phyloP scores from a whole-genome alignment of 2,888 invertebrate species.

The Plebejus argus region DNA sequence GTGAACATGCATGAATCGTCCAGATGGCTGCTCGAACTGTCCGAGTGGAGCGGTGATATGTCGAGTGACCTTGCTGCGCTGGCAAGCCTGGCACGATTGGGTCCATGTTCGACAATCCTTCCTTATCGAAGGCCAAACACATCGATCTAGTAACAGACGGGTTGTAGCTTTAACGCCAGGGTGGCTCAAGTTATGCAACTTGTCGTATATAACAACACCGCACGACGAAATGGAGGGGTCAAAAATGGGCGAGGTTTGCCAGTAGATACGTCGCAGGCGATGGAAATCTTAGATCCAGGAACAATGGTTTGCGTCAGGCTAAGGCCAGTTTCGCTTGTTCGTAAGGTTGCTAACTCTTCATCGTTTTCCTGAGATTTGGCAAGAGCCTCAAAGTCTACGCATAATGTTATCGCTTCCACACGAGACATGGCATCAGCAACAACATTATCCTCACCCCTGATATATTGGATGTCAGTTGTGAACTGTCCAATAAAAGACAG shows the following conservation, averaged over 20 bases:
- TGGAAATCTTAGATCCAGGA: slow-evolving; percentile 37
- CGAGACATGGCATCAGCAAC: slow-evolving; percentile 46
- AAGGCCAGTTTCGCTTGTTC: slow-evolving; percentile 21
- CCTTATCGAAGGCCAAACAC: slow-evolving; percentile 53
- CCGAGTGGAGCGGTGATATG: slow-evolving; percentile 40
- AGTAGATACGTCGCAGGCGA: slow-evolving; percentile 39
- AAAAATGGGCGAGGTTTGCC: slow-evolving; percentile 40
- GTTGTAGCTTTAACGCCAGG: slow-evolving; percentile 39
- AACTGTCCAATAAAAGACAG: too few relatives aligned
- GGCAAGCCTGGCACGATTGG: slow-evolving; percentile 49
- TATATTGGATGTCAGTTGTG: too few relatives aligned
- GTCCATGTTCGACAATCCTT: slow-evolving; percentile 50
- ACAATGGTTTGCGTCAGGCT: slow-evolving; percentile 35
- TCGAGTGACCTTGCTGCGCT: slow-evolving; percentile 43
- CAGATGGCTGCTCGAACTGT: slow-evolving; percentile 36
- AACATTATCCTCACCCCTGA: neutral
- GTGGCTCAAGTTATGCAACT: slow-evolving; percentile 41
- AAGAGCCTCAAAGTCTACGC: slow-evolving; percentile 35
- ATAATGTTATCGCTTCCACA: slow-evolving; percentile 39
- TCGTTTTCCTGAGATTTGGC: slow-evolving; percentile 38
- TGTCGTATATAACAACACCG: slow-evolving; percentile 37
- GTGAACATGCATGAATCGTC: slow-evolving; percentile 47
- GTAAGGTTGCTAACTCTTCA: slow-evolving; percentile 33
- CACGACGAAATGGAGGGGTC: slow-evolving; percentile 33
- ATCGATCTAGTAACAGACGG: slow-evolving; percentile 48